These are phyloP conservation scores for Troides aeacus DNA, from an alignment of 2,888 invertebrate genomes.

Conservation along the genomic window DNA sequence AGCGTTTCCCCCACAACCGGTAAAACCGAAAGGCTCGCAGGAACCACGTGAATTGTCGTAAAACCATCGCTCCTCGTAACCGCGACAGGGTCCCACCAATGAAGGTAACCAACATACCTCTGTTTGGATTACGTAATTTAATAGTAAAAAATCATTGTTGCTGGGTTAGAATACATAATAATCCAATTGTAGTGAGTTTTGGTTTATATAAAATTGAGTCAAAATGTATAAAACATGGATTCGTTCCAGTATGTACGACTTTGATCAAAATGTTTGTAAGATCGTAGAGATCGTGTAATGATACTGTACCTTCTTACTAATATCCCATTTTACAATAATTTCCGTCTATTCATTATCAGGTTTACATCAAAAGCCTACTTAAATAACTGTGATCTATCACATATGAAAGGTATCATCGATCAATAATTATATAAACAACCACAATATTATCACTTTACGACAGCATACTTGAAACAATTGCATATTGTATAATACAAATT, in stretches of 20 bases:
- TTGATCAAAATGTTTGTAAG: too few relatives aligned
- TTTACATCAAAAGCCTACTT: too few relatives aligned
- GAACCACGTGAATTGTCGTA: constrained; percentile 85
- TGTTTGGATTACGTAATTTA: constrained; percentile 37
- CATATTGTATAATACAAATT: not conserved
- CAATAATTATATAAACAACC: not conserved
- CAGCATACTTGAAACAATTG: constrained; percentile 1
- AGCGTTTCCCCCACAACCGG: constrained; percentile 92
- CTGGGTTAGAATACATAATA: too few relatives aligned
- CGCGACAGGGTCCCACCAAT: constrained; percentile 88
- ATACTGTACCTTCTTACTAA: too few relatives aligned
- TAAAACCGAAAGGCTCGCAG: constrained; percentile 92
- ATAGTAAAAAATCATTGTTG: not conserved
- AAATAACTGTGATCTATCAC: too few relatives aligned
- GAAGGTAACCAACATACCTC: constrained; percentile 83
- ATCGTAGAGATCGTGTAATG: too few relatives aligned
- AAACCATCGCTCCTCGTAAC: constrained; percentile 90
- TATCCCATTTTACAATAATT: too few relatives aligned
- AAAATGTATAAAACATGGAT: too few relatives aligned
- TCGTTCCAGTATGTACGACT: too few relatives aligned
- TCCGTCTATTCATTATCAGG: too few relatives aligned
- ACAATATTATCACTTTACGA: not conserved
- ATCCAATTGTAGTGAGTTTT: too few relatives aligned
- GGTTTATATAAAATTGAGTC: too few relatives aligned
- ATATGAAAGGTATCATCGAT: not conserved